Conservation (phyloP, 1,140 invertebrate genomes). For the Goniozus legneri region DNA sequence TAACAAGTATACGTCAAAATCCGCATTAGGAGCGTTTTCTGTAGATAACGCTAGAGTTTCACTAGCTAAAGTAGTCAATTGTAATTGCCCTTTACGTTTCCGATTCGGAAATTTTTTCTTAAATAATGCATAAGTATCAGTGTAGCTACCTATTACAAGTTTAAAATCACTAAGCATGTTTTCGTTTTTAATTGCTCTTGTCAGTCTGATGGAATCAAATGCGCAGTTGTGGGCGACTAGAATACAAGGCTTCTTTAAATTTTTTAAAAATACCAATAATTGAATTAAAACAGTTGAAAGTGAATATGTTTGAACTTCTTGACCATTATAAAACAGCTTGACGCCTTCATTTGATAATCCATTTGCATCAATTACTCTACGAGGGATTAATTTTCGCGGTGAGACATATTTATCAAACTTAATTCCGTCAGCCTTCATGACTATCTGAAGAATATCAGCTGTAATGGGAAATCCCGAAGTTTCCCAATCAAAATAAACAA, state of each 20-base stretch:
- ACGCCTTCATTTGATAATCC: constrained; percentile 12
- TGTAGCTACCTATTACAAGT: constrained; percentile 13
- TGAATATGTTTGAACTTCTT: constrained; percentile 11
- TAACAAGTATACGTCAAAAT: neutral
- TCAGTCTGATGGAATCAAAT: constrained; percentile 23
- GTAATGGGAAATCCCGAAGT: constrained; percentile 8
- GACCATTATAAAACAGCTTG: constrained; percentile 13
- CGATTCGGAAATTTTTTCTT: neutral
- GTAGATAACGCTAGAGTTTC: neutral
- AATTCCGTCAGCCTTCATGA: constrained; percentile 5
- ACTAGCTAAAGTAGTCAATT: neutral
- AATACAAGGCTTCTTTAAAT: constrained; percentile 11
- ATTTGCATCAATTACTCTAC: constrained; percentile 1
- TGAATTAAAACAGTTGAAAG: constrained; percentile 9
- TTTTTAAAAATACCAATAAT: constrained; percentile 9
- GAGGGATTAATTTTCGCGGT: constrained; percentile 9
- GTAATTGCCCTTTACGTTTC: constrained; percentile 2
- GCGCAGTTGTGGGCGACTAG: constrained; percentile 18
- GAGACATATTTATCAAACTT: constrained; percentile 12
- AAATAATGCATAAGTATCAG: constrained; percentile 11
- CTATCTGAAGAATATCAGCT: constrained; percentile 19
- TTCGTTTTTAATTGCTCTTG: constrained; percentile 8
- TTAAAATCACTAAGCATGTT: constrained; percentile 10
- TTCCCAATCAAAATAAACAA: constrained; percentile 17
- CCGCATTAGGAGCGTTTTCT: neutral